phyloP scores from a whole-genome alignment of 2,888 invertebrate species.

The Pinctada fucata region DNA sequence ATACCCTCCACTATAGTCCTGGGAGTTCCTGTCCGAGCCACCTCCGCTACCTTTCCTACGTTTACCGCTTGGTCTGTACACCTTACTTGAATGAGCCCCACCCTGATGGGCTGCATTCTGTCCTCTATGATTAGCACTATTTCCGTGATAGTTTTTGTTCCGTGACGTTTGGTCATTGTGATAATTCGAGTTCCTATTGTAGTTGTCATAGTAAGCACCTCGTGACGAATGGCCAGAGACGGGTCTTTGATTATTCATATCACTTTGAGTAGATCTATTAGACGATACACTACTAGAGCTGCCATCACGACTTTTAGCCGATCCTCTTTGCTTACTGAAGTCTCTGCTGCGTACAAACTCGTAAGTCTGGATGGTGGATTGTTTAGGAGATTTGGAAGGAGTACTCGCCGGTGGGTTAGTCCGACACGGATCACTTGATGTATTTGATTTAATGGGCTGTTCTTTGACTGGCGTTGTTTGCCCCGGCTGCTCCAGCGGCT shows the following conservation, averaged over 20 bases:
- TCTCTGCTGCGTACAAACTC: conserved; percentile 52
- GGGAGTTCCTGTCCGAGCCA: neutral
- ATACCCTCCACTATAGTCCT: neutral
- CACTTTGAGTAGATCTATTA: conserved; percentile 49
- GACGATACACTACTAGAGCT: conserved; percentile 70
- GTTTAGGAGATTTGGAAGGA: conserved; percentile 17
- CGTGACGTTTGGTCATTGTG: neutral
- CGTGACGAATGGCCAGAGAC: neutral
- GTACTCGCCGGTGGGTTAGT: conserved; percentile 18
- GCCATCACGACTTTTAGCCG: conserved; percentile 59
- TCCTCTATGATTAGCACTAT: neutral
- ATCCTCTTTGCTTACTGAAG: conserved; percentile 40
- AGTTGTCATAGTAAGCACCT: neutral
- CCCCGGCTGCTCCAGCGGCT: conserved; percentile 44
- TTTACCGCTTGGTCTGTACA: neutral
- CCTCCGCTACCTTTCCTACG: neutral
- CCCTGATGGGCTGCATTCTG: neutral
- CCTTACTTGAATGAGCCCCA: neutral
- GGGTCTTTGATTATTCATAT: conserved; percentile 1
- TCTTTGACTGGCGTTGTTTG: conserved; percentile 37
- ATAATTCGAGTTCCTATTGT: neutral
- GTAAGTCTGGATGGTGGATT: conserved; percentile 27
- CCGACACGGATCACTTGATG: no score
- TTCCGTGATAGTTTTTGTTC: neutral
- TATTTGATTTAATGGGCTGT: conserved; percentile 13